Base-by-base conservation (phyloP, 2,113 vertebrate genomes). In the Anser brachyrhynchus region DNA sequence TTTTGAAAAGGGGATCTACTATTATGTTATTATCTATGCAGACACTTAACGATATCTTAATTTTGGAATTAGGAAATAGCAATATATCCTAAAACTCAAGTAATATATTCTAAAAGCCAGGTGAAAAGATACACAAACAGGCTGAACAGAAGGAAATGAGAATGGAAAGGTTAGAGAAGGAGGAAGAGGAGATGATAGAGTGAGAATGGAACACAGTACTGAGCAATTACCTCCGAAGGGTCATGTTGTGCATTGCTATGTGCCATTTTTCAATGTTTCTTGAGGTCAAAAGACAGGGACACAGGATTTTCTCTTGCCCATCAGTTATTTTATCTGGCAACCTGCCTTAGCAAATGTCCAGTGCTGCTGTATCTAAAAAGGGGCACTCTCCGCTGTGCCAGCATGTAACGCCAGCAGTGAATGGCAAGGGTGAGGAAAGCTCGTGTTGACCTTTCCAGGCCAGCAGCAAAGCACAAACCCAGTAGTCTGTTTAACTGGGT, bases 21-120 rank as follows among this genome's bases (percentile, higher is more conserved):
- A 81, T 97, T 96, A 91, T 77, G 83, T 94, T 83, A 96, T 97
- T 96, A 97, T 84, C 92, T 88, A 33, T 88, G 94, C 93, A 62
- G 89, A 96, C 95, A 97, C 86, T 94, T 95, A 93, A 46, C 39
- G 87, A 81, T 81, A 75, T 84, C 95, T 87, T 95, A 79, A 94
- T 98, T 91, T 81, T 43, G 43, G 81, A 64, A 26, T 77, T 92
- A 52, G 46, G 64, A 94, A 89, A 95, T 59, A 95, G 46, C 13
- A 96, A 94, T 86, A 81, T 62, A 67, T 79, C 72, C 95, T 89
- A 96, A 96, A 96, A 72, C 81, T 71, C 85, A 43, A 43, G 77
- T 86, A 91, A 80, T 75, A 18, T 31, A 66, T 71, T 89, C 91
- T 85, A 95, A 97, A 96, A 84, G 82, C 55, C 89, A 69, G 44